These are phyloP conservation scores for Dicrurus megarhynchus DNA, from an alignment of 2,113 vertebrate species.

Conservation along the genomic window DNA sequence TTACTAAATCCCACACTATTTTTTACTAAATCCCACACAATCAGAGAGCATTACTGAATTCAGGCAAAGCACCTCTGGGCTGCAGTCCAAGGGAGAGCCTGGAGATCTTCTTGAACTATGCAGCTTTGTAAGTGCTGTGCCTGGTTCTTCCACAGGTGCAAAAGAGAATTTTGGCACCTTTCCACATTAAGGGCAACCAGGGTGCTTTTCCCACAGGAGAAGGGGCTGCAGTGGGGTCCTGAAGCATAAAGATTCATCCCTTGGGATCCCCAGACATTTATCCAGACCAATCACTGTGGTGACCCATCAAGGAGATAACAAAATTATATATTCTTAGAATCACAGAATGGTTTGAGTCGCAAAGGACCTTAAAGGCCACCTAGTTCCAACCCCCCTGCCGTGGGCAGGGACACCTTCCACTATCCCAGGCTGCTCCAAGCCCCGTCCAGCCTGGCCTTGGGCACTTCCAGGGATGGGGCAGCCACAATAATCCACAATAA, in stretches of 20 bases:
- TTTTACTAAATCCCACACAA: not conserved
- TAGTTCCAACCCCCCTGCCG: not conserved
- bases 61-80: not conserved
- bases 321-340: not conserved
- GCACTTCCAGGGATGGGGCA: not conserved
- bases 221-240: not conserved
- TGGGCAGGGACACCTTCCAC: not conserved
- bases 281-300: not conserved
- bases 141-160: not conserved
- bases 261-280: not conserved
- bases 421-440: not conserved
- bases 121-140: not conserved
- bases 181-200: not conserved
- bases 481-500: not conserved
- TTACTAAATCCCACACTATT: not conserved
- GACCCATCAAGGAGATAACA: not conserved
- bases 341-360: not conserved
- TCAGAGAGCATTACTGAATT: not conserved
- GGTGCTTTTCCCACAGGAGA: not conserved
- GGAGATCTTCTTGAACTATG: not conserved
- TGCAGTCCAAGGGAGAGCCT: not conserved
- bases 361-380: not conserved
- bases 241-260: not conserved
- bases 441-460: not conserved
- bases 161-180: not conserved